Percentiles rank a stretch among this genome's conserved stretches.
Conservation (phyloP, 2,888 invertebrate genomes). For the Beris chalybata region DNA sequence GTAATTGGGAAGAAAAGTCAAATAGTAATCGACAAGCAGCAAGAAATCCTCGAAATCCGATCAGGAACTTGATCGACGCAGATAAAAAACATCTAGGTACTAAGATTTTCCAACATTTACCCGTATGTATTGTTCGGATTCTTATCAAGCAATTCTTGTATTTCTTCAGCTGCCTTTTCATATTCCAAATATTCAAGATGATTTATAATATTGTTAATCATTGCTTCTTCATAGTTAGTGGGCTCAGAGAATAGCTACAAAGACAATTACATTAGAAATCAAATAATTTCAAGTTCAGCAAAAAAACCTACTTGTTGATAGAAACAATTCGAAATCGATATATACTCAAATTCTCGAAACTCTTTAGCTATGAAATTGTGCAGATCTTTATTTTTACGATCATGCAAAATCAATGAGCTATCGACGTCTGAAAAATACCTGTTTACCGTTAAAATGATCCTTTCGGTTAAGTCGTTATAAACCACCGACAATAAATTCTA, state of each 20-base stretch:
- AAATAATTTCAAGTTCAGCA: background rate
- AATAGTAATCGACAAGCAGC: no score
- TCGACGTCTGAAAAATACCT: conserved; percentile 21
- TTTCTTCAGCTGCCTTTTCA: background rate
- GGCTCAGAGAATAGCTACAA: conserved; percentile 13
- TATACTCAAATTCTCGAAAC: conserved; percentile 16
- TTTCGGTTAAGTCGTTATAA: conserved; percentile 26
- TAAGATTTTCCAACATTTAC: conserved; percentile 2
- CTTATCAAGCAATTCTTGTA: conserved; percentile 6
- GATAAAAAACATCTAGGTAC: no score
- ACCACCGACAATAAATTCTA: conserved; percentile 31
- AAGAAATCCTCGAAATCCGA: no score
- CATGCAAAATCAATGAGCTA: background rate
- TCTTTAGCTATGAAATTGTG: conserved; percentile 27
- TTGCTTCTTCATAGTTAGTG: conserved; percentile 9
- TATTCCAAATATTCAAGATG: conserved; percentile 19
- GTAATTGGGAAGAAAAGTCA: no score
- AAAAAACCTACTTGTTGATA: conserved; percentile 18
- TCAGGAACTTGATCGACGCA: no score
- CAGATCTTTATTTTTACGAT: background rate
- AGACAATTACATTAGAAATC: background rate
- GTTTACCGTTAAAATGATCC: conserved; percentile 17
- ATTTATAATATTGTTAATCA: conserved; percentile 23
- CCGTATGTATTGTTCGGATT: conserved; percentile 25
- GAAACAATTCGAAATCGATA: conserved; percentile 1